These are phyloP conservation scores for Mallotus villosus DNA, from an alignment of 2,797 vertebrate species.

Conservation along the genomic window DNA sequence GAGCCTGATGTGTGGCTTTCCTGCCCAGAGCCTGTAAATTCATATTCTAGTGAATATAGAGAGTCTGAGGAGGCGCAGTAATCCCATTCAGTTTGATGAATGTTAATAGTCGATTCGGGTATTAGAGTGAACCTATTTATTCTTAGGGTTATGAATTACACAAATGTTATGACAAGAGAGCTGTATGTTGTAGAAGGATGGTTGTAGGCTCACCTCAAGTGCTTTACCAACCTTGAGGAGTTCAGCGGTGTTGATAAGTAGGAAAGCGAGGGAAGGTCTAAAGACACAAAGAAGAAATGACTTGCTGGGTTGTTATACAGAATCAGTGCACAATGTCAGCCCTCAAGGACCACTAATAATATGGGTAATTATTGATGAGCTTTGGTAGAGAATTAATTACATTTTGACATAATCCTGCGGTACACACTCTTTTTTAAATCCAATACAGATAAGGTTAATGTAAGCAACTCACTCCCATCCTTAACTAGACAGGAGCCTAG, in stretches of 20 bases:
- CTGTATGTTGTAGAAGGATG: not conserved
- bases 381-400: not conserved
- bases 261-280: not conserved
- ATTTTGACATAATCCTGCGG: not conserved
- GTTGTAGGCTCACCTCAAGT: not conserved
- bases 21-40: constrained; percentile 36
- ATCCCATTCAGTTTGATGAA: constrained; percentile 47
- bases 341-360: constrained; percentile 9
- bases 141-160: constrained; percentile 24
- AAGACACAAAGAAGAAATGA: constrained; percentile 3
- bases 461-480: not conserved
- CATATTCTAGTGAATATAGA: constrained; percentile 35
- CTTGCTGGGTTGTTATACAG: not conserved
- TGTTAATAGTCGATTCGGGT: constrained; percentile 49
- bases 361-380: not conserved
- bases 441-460: not conserved
- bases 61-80: constrained; percentile 16
- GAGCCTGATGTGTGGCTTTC: constrained; percentile 34
- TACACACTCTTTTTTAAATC: not conserved
- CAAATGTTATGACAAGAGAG: constrained; percentile 17
- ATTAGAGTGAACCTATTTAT: constrained; percentile 52
- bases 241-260: not conserved
- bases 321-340: not conserved
- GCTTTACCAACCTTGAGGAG: constrained; percentile 4
- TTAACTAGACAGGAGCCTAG: not conserved